phyloP scores from a whole-genome alignment of 1,140 invertebrate genomes.

The Arion vulgaris region DNA sequence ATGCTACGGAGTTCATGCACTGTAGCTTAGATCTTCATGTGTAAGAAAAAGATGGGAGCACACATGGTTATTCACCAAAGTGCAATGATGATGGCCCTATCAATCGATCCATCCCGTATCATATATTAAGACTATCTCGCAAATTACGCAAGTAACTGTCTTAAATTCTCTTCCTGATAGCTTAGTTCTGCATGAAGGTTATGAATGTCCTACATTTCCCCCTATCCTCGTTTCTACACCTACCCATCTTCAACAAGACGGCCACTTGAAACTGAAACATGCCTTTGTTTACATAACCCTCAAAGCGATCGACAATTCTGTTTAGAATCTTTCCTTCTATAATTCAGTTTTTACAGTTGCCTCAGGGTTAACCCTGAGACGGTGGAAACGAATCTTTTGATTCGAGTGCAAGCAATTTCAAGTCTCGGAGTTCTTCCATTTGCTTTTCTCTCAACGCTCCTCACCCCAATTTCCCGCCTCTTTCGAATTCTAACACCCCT shows the following conservation, averaged over 20 bases:
- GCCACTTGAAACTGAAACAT: background rate
- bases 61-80: no score
- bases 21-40: no score
- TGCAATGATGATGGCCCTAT: no score
- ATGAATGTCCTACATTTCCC: background rate
- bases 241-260: background rate
- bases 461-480: background rate
- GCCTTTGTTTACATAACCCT: conserved; percentile 7
- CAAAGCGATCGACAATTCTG: background rate
- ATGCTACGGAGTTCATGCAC: no score
- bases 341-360: conserved; percentile 29
- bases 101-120: no score
- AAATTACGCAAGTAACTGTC: no score
- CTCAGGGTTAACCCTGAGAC: background rate
- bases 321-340: conserved; percentile 13
- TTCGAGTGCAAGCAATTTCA: conserved; percentile 7
- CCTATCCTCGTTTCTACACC: background rate
- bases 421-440: conserved; percentile 1
- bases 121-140: no score
- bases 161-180: no score
- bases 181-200: no score
- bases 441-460: background rate
- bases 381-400: conserved; percentile 14
- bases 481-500: background rate
- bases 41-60: no score